These are phyloP conservation scores for Passer domesticus DNA, from an alignment of 2,113 vertebrate genomes.

Conservation along the genomic window DNA sequence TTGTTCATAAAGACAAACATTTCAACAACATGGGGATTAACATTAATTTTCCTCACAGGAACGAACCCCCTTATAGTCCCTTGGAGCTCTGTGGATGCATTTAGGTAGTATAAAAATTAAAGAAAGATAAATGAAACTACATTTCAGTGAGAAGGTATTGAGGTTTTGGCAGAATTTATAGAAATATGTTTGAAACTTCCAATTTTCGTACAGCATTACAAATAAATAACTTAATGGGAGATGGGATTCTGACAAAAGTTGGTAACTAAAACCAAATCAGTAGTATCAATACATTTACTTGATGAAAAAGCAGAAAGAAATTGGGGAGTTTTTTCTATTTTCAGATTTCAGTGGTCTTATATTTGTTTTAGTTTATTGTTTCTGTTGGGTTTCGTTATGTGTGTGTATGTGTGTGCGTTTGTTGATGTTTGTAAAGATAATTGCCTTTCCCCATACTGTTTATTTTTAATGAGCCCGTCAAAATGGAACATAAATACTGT, in stretches of 20 bases:
- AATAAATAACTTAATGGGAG: not conserved
- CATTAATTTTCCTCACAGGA: not conserved
- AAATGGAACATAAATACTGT: constrained; percentile 45
- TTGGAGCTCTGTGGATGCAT: not conserved
- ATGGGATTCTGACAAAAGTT: not conserved
- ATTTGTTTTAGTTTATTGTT: constrained; percentile 38
- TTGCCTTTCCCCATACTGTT: constrained; percentile 30
- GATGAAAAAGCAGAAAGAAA: not conserved
- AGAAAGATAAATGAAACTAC: not conserved
- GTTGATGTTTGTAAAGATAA: constrained; percentile 55
- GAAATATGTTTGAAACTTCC: not conserved
- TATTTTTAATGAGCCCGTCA: constrained; percentile 65
- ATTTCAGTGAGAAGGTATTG: not conserved
- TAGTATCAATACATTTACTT: not conserved
- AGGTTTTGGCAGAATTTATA: not conserved
- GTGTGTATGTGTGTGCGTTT: not conserved
- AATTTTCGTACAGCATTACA: not conserved
- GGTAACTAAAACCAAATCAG: not conserved
- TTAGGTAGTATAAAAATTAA: not conserved
- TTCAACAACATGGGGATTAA: not conserved
- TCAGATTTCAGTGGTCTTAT: constrained; percentile 30
- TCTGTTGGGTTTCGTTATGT: not conserved
- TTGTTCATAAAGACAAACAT: not conserved
- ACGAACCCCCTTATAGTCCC: not conserved
- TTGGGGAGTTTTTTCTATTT: not conserved